Base-by-base conservation (phyloP, 2,113 vertebrate species). In the Oreochromis niloticus region DNA sequence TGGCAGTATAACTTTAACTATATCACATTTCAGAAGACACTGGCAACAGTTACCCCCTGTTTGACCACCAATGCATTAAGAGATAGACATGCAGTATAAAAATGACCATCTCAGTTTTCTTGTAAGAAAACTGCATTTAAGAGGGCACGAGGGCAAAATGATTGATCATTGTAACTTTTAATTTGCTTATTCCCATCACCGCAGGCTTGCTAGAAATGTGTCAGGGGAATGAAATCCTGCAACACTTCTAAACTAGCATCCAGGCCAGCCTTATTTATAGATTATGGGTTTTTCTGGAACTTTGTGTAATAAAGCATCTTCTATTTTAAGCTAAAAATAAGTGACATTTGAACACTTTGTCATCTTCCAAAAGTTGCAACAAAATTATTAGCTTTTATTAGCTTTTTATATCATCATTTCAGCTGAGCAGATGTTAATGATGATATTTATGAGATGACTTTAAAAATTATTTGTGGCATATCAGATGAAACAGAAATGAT, bases 1-100 rank as follows among this genome's bases (percentile, higher is more conserved):
- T 87, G 82, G 59, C 66, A 9, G 4, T 82, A 91, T 85, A 87
- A 94, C 88, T 88, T 86, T 78, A 91, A 87, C 30, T 81, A 73
- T 84, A 82, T 92, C 34, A 7, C 9, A 52, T 89, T 92, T 92
- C 73, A 90, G 36, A 56, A 80, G 39, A 85, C 24, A n/a, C 63
- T 81, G 80, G 81, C 3, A 9, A 63, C 46, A 80, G 39, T 88
- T 86, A 84, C 81, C 73, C n/a, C 30, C 54, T 13, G 34, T 83
- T 63, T 90, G 85, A 92, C 85, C 27, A 57, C 19, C 36, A 27
- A 59, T 16, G 80, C 7, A 34, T 14, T 34, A 75, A 82, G 85
- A 81, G 27, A 80, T 48, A 55, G 19, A 82, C 6, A 85, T 39
- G n/a, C 13, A 55, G 27, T 43, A 79, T 30, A 22, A 79, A 41